phyloP scores from a whole-genome alignment of 2,888 invertebrate species.

The Toxonevra muliebris region DNA sequence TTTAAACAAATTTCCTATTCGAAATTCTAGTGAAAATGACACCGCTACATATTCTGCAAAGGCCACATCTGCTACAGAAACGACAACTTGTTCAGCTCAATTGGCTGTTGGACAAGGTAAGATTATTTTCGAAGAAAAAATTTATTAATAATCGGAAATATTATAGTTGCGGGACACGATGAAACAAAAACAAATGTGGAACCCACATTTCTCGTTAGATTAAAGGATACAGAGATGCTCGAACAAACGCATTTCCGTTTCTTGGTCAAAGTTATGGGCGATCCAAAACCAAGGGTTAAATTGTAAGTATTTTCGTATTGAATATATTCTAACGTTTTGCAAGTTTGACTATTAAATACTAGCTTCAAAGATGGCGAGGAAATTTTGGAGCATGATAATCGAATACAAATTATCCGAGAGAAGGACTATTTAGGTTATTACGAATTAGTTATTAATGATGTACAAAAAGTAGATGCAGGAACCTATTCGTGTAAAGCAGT shows the following conservation, averaged over 20 bases:
- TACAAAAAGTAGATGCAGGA: conserved; percentile 81
- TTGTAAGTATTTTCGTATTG: conserved; percentile 75
- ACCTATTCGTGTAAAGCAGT: conserved; percentile 84
- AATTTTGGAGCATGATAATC: conserved; percentile 74
- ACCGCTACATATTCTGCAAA: conserved; percentile 91
- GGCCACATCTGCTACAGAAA: conserved; percentile 82
- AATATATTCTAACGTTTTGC: background rate
- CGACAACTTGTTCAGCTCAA: conserved; percentile 86
- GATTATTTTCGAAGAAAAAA: conserved; percentile 49
- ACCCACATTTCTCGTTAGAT: conserved; percentile 84
- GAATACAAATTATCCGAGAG: conserved; percentile 76
- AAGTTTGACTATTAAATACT: background rate
- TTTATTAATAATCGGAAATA: background rate
- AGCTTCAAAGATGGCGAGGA: conserved; percentile 85
- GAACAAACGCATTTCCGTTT: conserved; percentile 88
- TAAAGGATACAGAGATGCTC: conserved; percentile 88
- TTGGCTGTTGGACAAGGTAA: conserved; percentile 86
- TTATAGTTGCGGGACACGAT: conserved; percentile 69
- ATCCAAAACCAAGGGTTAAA: conserved; percentile 87
- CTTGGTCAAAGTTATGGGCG: conserved; percentile 87
- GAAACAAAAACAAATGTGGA: conserved; percentile 78
- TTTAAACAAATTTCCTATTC: conserved; percentile 18
- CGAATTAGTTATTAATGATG: conserved; percentile 86
- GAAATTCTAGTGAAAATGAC: conserved; percentile 79
- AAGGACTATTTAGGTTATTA: conserved; percentile 85